Evolutionary conservation across 2,113 vertebrate species (phyloP).

Genomic region (Proterorhinus semilunaris): DNA sequence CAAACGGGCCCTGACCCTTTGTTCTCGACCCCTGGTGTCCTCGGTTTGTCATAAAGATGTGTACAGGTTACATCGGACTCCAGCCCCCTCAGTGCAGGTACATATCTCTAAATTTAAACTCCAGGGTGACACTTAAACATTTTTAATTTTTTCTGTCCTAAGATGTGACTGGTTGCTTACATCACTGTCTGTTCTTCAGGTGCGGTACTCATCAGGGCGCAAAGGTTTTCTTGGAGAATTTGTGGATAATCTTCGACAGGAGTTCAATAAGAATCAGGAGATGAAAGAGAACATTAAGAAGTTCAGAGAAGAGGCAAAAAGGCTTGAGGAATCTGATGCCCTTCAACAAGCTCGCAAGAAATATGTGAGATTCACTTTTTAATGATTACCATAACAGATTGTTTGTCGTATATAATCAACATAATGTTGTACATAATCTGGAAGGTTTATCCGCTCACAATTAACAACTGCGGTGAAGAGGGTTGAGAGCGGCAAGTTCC

Average conservation of each 20-base stretch:
- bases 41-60: constrained; percentile 43
- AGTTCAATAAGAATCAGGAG: constrained; percentile 91
- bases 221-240: constrained; percentile 92
- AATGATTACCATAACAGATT: not conserved
- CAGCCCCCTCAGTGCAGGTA: constrained; percentile 75
- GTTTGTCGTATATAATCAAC: too few relatives aligned
- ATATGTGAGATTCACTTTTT: constrained; percentile 79
- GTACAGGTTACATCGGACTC: constrained; percentile 42
- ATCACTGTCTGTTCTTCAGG: constrained; percentile 43
- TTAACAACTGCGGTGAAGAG: too few relatives aligned
- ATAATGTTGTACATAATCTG: too few relatives aligned
- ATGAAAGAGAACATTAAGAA: constrained; percentile 96
- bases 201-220: constrained; percentile 67
- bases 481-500: too few relatives aligned
- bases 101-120: too few relatives aligned
- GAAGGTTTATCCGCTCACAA: too few relatives aligned
- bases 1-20: constrained; percentile 63
- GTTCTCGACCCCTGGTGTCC: constrained; percentile 60
- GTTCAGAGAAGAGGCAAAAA: constrained; percentile 92
- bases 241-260: constrained; percentile 90
- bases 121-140: not conserved
- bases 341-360: constrained; percentile 91
- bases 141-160: not conserved
- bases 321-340: constrained; percentile 90
- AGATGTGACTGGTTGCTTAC: not conserved